A percentile compares a stretch with the other conserved stretches of the same genome.
phyloP scores from a whole-genome alignment of 1,140 invertebrate genomes.

The Polypedilum pembai region DNA sequence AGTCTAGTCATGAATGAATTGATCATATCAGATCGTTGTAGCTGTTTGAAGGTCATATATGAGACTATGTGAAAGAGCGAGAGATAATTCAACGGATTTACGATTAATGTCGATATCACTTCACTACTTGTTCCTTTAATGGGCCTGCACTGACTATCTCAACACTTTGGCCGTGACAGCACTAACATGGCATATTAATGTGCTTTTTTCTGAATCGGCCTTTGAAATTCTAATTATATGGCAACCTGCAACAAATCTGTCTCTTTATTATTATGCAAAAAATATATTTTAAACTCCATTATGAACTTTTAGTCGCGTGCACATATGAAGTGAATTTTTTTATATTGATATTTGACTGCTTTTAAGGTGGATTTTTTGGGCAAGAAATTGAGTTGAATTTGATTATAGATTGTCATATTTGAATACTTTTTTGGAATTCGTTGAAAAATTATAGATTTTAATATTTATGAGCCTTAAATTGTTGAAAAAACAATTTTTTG shows the following conservation, averaged over 20 bases:
- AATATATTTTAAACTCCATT: background rate
- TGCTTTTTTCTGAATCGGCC: background rate
- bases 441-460: no score
- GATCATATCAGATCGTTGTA: background rate
- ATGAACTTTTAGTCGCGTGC: background rate
- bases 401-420: no score
- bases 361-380: no score
- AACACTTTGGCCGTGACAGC: background rate
- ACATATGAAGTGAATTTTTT: background rate
- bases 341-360: no score
- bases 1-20: background rate
- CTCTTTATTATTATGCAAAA: background rate
- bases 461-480: no score
- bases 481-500: no score
- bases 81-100: background rate
- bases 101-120: background rate
- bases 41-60: background rate
- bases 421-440: no score
- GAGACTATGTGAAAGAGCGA: background rate
- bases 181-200: conserved; percentile 9
- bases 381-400: no score
- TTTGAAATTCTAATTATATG: conserved; percentile 20
- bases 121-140: background rate
- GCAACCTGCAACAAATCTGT: background rate
- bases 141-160: no score